Percentiles rank a stretch among this genome's conserved stretches.
phyloP scores from a whole-genome alignment of 2,113 vertebrate genomes.

The Syrmaticus mikado region DNA sequence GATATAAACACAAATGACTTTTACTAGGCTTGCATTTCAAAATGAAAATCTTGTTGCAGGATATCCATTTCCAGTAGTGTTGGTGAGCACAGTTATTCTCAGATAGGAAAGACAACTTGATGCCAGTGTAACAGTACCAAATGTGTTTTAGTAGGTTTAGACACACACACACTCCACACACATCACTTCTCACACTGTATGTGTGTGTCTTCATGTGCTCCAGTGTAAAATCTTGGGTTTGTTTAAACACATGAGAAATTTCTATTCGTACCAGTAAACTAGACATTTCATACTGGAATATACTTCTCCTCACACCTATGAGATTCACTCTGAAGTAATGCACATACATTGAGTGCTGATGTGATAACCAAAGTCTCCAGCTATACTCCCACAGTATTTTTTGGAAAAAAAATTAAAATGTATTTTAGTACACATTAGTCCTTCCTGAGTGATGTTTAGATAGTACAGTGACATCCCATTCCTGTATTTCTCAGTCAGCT shows the following conservation, averaged over 20 bases:
- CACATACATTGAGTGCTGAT: not conserved
- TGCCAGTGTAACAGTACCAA: not conserved
- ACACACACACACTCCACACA: not conserved
- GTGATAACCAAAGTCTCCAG: not conserved
- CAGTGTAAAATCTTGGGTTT: not conserved
- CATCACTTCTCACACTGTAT: not conserved
- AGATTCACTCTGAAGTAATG: not conserved
- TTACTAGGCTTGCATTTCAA: not conserved
- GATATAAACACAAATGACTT: not conserved
- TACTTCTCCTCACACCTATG: not conserved
- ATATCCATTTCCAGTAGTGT: not conserved
- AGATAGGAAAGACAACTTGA: not conserved
- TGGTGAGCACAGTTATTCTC: not conserved
- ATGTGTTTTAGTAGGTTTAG: not conserved
- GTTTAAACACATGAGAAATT: not conserved
- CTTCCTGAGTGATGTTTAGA: not conserved
- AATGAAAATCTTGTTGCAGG: not conserved
- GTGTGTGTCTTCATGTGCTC: not conserved
- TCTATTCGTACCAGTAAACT: not conserved
- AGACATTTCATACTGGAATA: not conserved
- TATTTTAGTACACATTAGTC: not conserved
- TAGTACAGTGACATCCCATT: not conserved
- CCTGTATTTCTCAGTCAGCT: not conserved
- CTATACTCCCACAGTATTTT: not conserved
- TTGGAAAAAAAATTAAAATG: not conserved